A percentile compares a stretch with the other conserved stretches of the same genome.
phyloP scores from a whole-genome alignment of 2,888 invertebrate species.

The Synanthedon formicaeformis region DNA sequence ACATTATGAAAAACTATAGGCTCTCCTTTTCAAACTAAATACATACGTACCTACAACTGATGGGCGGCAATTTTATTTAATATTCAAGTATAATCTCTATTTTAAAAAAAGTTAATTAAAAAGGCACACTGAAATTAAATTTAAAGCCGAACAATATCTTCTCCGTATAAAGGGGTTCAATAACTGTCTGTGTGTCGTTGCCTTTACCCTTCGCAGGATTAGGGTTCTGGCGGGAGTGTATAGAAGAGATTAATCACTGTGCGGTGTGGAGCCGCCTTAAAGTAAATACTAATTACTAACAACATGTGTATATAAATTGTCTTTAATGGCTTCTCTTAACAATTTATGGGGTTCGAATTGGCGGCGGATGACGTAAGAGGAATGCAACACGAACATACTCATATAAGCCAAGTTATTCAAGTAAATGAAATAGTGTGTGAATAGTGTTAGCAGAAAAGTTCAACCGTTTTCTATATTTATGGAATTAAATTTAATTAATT shows the following conservation, averaged over 20 bases:
- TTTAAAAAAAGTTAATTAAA: no score
- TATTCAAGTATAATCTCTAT: no score
- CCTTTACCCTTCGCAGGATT: conserved; percentile 2
- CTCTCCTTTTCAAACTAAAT: no score
- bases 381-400: background rate
- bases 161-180: background rate
- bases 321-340: conserved; percentile 38
- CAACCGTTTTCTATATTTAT: no score
- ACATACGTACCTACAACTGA: no score
- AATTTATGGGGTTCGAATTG: background rate
- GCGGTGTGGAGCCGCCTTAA: conserved; percentile 47
- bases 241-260: conserved; percentile 45
- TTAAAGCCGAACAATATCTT: background rate
- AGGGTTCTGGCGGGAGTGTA: conserved; percentile 7
- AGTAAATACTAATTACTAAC: conserved; percentile 52
- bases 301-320: conserved; percentile 53
- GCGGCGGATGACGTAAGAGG: background rate
- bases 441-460: no score
- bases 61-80: no score
- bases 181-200: background rate
- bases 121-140: background rate
- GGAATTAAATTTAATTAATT: no score
- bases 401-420: no score
- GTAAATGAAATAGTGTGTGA: no score
- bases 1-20: no score